Percentiles rank a stretch among this genome's conserved stretches.
Evolutionary conservation across 2,113 vertebrate genomes (phyloP).

Genomic region (Opisthocomus hoazin): DNA sequence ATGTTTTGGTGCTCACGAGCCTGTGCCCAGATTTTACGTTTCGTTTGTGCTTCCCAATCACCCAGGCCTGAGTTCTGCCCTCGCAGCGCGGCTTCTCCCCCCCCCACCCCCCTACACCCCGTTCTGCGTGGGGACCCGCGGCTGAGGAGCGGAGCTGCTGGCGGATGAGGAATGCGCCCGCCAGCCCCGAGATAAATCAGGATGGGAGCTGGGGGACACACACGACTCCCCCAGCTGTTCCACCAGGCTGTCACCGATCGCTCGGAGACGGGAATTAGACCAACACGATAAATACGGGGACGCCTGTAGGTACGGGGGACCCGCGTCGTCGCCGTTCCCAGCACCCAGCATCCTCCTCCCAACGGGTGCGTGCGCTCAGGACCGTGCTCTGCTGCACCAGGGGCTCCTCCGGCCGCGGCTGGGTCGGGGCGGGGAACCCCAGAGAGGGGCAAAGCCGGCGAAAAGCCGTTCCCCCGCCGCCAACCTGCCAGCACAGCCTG

Average conservation of each 20-base stretch:
- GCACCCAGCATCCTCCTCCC: neutral
- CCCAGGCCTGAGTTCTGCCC: neutral
- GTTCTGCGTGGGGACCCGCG: fast-evolving
- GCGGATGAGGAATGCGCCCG: neutral
- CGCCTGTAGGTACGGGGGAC: no score
- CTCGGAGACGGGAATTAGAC: neutral
- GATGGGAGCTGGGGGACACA: no score
- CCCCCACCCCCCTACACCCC: fast-evolving
- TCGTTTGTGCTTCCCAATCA: neutral
- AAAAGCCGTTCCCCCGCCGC: neutral
- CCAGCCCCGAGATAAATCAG: neutral
- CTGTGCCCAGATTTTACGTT: fast-evolving
- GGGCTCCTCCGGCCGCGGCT: neutral
- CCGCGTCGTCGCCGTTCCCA: no score
- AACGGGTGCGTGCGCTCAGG: fast-evolving
- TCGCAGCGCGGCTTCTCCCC: neutral
- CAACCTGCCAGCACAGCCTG: neutral
- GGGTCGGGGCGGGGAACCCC: neutral
- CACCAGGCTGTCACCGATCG: neutral
- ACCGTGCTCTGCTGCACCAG: neutral
- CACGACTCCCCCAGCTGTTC: neutral
- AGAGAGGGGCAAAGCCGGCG: neutral
- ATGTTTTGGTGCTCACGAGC: no score
- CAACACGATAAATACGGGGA: neutral
- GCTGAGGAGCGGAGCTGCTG: neutral